Conservation (phyloP, 2,888 invertebrate species). For the Leptogaster cylindrica region DNA sequence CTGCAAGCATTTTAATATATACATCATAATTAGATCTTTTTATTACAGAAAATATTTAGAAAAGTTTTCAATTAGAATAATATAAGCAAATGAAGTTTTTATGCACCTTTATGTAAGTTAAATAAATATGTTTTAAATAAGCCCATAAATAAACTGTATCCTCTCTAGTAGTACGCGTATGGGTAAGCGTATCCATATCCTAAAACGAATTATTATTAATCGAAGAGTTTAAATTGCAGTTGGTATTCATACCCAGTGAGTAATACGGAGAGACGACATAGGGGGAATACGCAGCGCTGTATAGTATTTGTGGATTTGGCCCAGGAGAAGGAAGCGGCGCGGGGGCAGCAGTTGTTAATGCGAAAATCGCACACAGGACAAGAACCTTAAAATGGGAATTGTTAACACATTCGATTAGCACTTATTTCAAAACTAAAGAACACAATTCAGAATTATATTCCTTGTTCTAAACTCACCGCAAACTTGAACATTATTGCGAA, state of each 20-base stretch:
- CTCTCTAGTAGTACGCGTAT: slow-evolving; percentile 30
- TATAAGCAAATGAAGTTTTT: background rate
- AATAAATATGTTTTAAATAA: too few species aligned
- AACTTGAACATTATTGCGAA: slow-evolving; percentile 42
- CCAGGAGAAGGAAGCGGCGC: slow-evolving; percentile 43
- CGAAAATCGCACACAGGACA: slow-evolving; percentile 42
- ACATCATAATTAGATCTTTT: too few species aligned
- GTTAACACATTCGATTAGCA: background rate
- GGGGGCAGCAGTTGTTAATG: slow-evolving; percentile 33
- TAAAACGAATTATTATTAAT: slow-evolving; percentile 1
- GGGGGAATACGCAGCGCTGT: slow-evolving; percentile 42
- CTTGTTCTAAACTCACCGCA: slow-evolving; percentile 40
- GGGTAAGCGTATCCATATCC: slow-evolving; percentile 42
- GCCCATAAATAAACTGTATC: too few species aligned
- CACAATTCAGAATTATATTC: background rate
- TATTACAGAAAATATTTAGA: too few species aligned
- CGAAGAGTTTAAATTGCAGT: background rate
- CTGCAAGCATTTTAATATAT: too few species aligned
- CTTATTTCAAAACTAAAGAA: background rate
- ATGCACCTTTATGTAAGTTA: too few species aligned
- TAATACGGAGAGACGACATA: slow-evolving; percentile 44
- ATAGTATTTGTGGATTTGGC: too few species aligned
- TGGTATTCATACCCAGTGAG: slow-evolving; percentile 36
- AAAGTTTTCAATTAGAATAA: too few species aligned
- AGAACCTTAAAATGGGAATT: slow-evolving; percentile 28